Evolutionary conservation across 1,140 invertebrate genomes (phyloP), one percentile per base, ranked within the genome.

Genomic region (Theocolax elegans): DNA sequence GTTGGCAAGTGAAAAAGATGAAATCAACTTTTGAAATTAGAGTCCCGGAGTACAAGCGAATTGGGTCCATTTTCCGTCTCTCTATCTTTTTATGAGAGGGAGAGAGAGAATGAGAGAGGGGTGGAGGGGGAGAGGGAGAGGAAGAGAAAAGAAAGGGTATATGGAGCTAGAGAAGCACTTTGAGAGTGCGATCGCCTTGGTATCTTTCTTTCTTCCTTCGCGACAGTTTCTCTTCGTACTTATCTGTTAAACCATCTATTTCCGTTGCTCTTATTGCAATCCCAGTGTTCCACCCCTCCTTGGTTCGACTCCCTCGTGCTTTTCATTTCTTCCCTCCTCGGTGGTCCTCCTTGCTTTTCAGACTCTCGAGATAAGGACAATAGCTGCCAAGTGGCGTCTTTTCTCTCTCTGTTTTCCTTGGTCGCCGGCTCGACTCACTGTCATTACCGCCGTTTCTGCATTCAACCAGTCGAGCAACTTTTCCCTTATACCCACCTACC

Each of bases 371-470:
- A 75, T 77, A 77, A 77, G 72, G 72, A 78, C 72, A 74, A 76
- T 76, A 72, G 75, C 74, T 77, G 76, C 73, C 73, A 77, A 75
- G 75, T 72, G 73, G 69, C 67, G 54, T 65, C 46, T 71, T 27
- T 65, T 74, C 66, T 67, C n/a, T n/a, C 54, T 60, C 64, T 17
- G 15, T 66, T 60, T 71, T 65, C 31, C 15, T 38, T 19, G n/a
- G 19, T 46, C 40, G 31, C 59, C 40, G 53, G 21, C 53, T 64
- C 35, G 15, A 54, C 49, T 17, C 54, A 15, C 53, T 66, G 23
- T 72, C 64, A 35, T 46, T 51, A 25, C 27, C 64, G 17, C 23
- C 31, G 53, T 23, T 56, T 56, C 53, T 29, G 51, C 49, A 66
- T 66, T 67, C 64, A 46, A 56, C 40, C 53, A 42, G 53, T 23